Percentiles rank a stretch among this genome's conserved stretches.
These are phyloP conservation scores for Unio pictorum DNA, from an alignment of 2,888 invertebrate species.

Conservation along the genomic window DNA sequence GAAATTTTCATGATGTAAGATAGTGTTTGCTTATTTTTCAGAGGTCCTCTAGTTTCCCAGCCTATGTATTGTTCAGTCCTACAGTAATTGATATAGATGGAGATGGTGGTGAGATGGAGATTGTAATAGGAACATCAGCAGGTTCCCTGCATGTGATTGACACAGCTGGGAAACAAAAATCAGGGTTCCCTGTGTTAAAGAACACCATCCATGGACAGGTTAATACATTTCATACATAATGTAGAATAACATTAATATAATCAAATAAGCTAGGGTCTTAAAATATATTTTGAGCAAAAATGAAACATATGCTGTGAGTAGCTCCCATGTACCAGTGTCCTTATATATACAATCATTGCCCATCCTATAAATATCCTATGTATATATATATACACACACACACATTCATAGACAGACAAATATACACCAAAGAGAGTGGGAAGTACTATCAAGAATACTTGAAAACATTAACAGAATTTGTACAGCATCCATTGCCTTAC, in stretches of 20 bases:
- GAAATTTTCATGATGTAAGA: neutral
- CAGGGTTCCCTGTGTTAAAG: slow-evolving; percentile 57
- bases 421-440: no score
- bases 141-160: slow-evolving; percentile 60
- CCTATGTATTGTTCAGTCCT: slow-evolving; percentile 63
- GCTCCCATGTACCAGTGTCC: no score
- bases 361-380: no score
- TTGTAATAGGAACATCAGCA: slow-evolving; percentile 60
- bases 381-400: no score
- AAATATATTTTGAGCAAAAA: no score
- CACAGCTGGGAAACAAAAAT: slow-evolving; percentile 35
- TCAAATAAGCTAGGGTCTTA: no score
- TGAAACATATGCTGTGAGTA: no score
- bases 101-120: slow-evolving; percentile 53
- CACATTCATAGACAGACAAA: no score
- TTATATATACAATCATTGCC: no score
- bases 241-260: neutral
- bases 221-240: neutral
- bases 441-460: no score
- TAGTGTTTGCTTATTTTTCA: slow-evolving; percentile 13
- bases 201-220: slow-evolving; percentile 61
- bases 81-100: slow-evolving; percentile 64
- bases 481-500: no score
- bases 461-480: no score
- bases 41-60: slow-evolving; percentile 56